Conservation (phyloP, 2,797 vertebrate species). For the Phrynocephalus forsythii region DNA sequence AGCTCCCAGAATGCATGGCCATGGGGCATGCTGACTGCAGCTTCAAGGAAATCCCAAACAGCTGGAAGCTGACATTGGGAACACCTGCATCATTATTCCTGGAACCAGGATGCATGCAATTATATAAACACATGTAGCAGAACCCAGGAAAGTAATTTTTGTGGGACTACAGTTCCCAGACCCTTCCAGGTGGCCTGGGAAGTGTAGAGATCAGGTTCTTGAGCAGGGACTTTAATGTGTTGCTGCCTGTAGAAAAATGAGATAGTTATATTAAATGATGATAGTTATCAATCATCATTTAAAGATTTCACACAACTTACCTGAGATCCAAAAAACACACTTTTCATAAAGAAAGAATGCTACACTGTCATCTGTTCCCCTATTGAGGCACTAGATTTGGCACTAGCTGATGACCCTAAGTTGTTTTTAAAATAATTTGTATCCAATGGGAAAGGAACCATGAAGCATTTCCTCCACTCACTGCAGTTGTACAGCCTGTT, state of each 20-base stretch:
- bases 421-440: not conserved
- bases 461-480: constrained; percentile 63
- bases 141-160: too few relatives aligned
- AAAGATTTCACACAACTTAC: not conserved
- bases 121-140: too few relatives aligned
- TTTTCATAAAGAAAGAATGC: not conserved
- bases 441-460: constrained; percentile 18
- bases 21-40: too few relatives aligned
- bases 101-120: too few relatives aligned
- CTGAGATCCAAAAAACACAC: not conserved
- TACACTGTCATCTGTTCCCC: not conserved
- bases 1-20: too few relatives aligned
- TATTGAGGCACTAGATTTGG: not conserved
- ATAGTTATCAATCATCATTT: not conserved
- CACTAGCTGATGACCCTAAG: not conserved
- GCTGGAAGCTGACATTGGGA: too few relatives aligned
- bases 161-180: not conserved
- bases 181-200: not conserved
- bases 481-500: constrained; percentile 88
- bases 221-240: not conserved
- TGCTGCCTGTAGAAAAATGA: not conserved
- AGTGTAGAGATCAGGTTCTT: not conserved
- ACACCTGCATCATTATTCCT: too few relatives aligned
- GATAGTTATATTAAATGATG: not conserved
- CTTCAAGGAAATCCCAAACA: too few relatives aligned